A percentile compares a stretch with the other conserved stretches of the same genome.
phyloP scores from a whole-genome alignment of 1,140 invertebrate genomes.

The Brachionus paranguensis region DNA sequence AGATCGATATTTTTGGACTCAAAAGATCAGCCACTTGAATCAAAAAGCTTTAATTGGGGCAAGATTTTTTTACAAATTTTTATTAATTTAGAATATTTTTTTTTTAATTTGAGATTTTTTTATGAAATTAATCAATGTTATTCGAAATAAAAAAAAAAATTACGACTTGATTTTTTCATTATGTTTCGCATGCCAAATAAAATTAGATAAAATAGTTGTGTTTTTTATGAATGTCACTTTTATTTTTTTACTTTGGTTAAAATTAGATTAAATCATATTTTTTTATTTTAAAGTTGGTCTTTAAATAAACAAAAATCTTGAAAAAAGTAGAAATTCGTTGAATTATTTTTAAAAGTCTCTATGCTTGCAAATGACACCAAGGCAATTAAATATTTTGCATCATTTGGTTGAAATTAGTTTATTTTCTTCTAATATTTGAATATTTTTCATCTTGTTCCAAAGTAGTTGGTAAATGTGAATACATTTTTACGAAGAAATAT shows the following conservation, averaged over 20 bases:
- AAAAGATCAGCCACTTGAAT: background rate
- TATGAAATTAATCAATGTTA: background rate
- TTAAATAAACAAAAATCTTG: background rate
- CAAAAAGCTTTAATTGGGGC: background rate
- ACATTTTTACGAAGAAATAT: background rate
- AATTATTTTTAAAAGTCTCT: background rate
- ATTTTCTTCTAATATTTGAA: background rate
- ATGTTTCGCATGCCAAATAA: background rate
- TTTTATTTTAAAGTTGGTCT: background rate
- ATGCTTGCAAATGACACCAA: background rate
- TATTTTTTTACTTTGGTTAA: background rate
- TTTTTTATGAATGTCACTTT: background rate
- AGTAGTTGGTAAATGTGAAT: background rate
- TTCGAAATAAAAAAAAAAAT: background rate
- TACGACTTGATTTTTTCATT: background rate
- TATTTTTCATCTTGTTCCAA: background rate
- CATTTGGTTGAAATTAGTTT: background rate
- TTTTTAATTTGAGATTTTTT: background rate
- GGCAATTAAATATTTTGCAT: background rate
- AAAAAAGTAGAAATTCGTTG: background rate
- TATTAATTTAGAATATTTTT: no score
- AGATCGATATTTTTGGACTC: background rate
- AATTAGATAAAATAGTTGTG: background rate
- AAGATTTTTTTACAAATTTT: background rate
- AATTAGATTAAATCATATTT: background rate